These are phyloP conservation scores for Bucco capensis DNA, from an alignment of 2,113 vertebrate genomes.

Conservation along the genomic window DNA sequence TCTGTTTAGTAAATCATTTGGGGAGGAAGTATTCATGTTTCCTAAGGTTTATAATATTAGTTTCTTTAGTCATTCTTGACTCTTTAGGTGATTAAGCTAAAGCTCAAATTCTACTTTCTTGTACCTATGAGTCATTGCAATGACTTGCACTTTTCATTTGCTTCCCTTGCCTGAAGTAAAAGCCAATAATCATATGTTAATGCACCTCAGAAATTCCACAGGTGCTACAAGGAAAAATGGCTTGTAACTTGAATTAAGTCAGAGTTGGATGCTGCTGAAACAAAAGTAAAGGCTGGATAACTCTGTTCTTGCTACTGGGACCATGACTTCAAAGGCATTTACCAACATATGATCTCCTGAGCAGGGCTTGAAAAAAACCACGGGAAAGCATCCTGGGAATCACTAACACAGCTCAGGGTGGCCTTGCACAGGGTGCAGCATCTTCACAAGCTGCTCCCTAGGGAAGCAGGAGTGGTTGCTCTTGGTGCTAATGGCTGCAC, in stretches of 20 bases:
- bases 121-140: background rate
- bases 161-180: constrained; percentile 19
- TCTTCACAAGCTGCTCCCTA: rapidly evolving
- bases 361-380: background rate
- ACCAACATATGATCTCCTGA: background rate
- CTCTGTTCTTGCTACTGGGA: background rate
- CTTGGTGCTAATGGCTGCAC: background rate
- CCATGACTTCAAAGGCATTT: background rate
- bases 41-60: background rate
- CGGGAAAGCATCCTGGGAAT: background rate
- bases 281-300: background rate
- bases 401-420: background rate
- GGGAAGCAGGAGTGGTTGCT: background rate
- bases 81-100: background rate
- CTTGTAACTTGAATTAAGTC: background rate
- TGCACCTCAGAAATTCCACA: background rate
- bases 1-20: background rate
- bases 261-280: background rate
- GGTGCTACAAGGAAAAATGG: background rate
- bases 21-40: background rate
- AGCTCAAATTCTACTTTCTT: background rate
- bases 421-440: background rate
- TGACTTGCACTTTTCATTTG: constrained; percentile 6
- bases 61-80: background rate
- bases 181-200: background rate